Conservation (phyloP, 2,113 vertebrate genomes). For the Ranitomeya variabilis region DNA sequence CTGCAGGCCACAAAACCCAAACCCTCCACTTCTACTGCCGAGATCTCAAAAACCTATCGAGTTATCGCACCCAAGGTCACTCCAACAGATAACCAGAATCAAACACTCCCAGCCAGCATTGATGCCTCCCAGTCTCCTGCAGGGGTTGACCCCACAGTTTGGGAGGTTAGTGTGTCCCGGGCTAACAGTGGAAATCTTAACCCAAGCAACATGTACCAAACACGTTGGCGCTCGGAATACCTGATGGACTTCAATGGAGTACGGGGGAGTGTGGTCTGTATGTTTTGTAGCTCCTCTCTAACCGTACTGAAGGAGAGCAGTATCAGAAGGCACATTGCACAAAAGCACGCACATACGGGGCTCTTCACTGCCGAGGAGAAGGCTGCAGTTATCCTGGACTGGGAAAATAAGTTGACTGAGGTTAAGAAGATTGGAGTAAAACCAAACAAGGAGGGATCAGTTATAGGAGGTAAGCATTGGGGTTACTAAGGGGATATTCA, state of each 20-base stretch:
- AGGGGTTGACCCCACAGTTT: slow-evolving; percentile 36
- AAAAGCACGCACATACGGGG: slow-evolving; percentile 81
- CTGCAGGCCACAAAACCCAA: slow-evolving; percentile 55
- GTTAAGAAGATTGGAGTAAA: slow-evolving; percentile 60
- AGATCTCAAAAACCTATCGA: slow-evolving; percentile 27
- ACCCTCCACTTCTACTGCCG: slow-evolving; percentile 17
- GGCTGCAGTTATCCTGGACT: slow-evolving; percentile 79
- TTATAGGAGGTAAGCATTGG: background rate
- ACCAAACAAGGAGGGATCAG: background rate
- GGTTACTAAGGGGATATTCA: no score
- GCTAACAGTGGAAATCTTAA: slow-evolving; percentile 34
- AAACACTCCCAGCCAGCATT: background rate
- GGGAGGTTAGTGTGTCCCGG: slow-evolving; percentile 61
- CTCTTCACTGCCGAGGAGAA: slow-evolving; percentile 70
- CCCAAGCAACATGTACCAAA: slow-evolving; percentile 68
- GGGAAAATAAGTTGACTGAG: slow-evolving; percentile 76
- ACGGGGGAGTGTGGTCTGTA: slow-evolving; percentile 80
- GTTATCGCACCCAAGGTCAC: slow-evolving; percentile 60
- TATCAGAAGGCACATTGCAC: slow-evolving; percentile 84
- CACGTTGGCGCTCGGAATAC: slow-evolving; percentile 85
- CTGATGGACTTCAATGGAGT: slow-evolving; percentile 82
- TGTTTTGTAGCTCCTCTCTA: slow-evolving; percentile 79
- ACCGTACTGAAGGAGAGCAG: slow-evolving; percentile 80
- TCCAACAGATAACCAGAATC: background rate
- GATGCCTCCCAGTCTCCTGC: background rate